Base-by-base conservation (phyloP, 1,140 invertebrate species). In the Harlomillsia oculata region DNA sequence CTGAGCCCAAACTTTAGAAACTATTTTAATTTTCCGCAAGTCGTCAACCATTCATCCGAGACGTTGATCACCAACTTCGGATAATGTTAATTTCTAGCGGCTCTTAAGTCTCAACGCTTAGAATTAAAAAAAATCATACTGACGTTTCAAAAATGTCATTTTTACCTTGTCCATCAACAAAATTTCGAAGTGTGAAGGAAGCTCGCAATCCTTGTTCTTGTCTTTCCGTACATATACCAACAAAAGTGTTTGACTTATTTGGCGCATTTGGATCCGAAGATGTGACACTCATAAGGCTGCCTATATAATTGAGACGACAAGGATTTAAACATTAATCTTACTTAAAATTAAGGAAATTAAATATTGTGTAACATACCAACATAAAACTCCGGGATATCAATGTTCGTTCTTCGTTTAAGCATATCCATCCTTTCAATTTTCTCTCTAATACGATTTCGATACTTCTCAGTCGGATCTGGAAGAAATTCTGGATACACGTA, bases 331-430 rank as follows among this genome's bases (percentile, higher is more conserved):
- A 14, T 30, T 18, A 29, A n/a, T 16, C 16, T 55, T 16, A 39
- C 28, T n/a, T 20, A 56, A 43, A 36, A n/a, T n/a, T n/a, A n/a
- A n/a, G n/a, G n/a, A n/a, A n/a, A n/a, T n/a, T n/a, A n/a, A n/a
- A n/a, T n/a, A 48, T 36, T 8, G 23, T 13, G 29, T 29, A 16
- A 9, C 83, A 73, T 71, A 86, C 87, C 94, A 68, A 97, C 92
- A 77, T 97, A 97, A 76, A 98, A 98, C 72, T 97, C 93, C 3
- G 96, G 96, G 62, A 99, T 87, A 68, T 87, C 82, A 54, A 99
- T 77, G 56, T 85, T 74, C 52, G 72, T 73, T 67, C 93, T 79
- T 56, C 96, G 77, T 45, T 82, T 81, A 1, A 97, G 65, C 95
- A 99, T 98, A 71, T 99, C 96, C 48, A 78, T 74, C 53, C 94